A percentile compares a stretch with the other conserved stretches of the same genome.
Conservation (phyloP, 2,888 invertebrate genomes). For the Euplagia quadripunctaria region DNA sequence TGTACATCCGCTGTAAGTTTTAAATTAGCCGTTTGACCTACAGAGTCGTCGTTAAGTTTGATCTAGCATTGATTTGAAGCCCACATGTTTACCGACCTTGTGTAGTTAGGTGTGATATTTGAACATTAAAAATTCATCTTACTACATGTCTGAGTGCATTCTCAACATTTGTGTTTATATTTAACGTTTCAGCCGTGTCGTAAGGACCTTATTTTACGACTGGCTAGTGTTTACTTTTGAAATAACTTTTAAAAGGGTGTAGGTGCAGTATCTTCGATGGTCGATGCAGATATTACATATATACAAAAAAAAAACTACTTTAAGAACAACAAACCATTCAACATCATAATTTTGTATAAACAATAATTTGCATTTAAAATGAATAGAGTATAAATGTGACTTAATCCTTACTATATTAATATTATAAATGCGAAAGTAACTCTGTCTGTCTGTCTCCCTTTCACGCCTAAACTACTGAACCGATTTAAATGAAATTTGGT, state of each 20-base stretch:
- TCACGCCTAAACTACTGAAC: too few species aligned
- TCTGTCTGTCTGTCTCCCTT: too few species aligned
- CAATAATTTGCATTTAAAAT: background rate
- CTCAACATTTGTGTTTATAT: conserved; percentile 27
- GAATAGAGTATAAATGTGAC: background rate
- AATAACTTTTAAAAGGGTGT: background rate
- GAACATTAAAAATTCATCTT: conserved; percentile 16
- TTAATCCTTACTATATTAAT: too few species aligned
- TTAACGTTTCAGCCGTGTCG: conserved; percentile 21
- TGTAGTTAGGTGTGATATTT: conserved; percentile 48
- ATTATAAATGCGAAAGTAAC: too few species aligned
- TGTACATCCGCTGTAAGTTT: conserved; percentile 45
- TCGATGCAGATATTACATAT: too few species aligned
- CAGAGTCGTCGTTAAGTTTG: conserved; percentile 59
- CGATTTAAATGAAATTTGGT: too few species aligned
- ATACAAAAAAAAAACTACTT: too few species aligned
- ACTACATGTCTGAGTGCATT: conserved; percentile 10
- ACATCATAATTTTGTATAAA: background rate
- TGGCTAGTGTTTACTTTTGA: conserved; percentile 1
- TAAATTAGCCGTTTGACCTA: conserved; percentile 64
- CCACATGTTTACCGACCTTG: conserved; percentile 65
- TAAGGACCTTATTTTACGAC: conserved; percentile 10
- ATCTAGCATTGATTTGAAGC: conserved; percentile 54
- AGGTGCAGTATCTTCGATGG: background rate
- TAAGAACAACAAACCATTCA: too few species aligned